A percentile compares a stretch with the other conserved stretches of the same genome.
Evolutionary conservation across 1,140 invertebrate genomes (phyloP).

Genomic region (Cylas formicarius): DNA sequence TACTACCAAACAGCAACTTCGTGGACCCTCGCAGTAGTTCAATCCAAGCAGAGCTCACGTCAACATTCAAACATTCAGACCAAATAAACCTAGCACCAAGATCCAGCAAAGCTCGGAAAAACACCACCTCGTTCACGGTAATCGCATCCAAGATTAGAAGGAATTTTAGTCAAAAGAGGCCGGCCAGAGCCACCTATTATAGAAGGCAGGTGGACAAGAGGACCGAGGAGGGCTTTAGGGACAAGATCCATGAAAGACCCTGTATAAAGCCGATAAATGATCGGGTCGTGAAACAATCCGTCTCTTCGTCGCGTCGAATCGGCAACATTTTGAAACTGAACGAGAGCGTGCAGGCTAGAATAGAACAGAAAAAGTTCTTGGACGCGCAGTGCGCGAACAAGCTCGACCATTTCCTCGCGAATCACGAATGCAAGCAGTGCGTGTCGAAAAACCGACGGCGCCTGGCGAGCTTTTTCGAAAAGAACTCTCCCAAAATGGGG

Average conservation of each 20-base stretch:
- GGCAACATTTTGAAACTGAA: slow-evolving; percentile 10
- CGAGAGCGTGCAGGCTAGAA: slow-evolving; percentile 8
- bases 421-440: slow-evolving; percentile 11
- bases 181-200: no score
- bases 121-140: no score
- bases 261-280: slow-evolving; percentile 8
- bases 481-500: slow-evolving; percentile 3
- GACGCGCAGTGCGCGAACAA: slow-evolving; percentile 4
- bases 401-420: slow-evolving; percentile 8
- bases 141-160: no score
- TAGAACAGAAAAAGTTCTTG: neutral
- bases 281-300: neutral
- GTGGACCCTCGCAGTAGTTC: no score
- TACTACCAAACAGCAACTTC: no score
- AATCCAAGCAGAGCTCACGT: no score
- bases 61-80: no score
- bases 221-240: neutral
- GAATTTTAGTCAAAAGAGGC: no score
- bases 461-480: slow-evolving; percentile 10
- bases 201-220: slow-evolving; percentile 3
- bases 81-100: no score
- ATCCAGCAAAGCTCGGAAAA: no score
- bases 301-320: neutral
- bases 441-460: slow-evolving; percentile 13
- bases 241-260: slow-evolving; percentile 2